Evolutionary conservation across 2,888 invertebrate genomes (phyloP), one percentile per base, ranked within the genome.

Genomic region (Drosophila dives): DNA sequence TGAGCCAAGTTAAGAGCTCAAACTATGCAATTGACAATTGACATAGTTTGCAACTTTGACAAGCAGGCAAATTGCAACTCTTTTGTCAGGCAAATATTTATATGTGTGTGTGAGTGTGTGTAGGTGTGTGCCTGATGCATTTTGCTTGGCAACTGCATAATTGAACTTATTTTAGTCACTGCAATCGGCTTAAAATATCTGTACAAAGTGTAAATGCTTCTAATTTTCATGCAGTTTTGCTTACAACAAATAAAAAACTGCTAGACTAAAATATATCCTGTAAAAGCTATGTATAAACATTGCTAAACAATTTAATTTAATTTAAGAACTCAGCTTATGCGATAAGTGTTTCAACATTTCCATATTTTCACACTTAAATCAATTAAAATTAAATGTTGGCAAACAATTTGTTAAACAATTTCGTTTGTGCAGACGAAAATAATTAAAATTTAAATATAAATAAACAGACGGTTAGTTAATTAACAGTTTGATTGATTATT

Each of bases 401-500:
- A 34, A 53, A 45, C 45, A 26, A 12, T 36, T 36, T 36, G 36
- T 7, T 36, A 17, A 58, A 42, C 36, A 45, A 38, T 48, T 59
- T 53, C 33, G 33, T 8, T 11, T 2, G 20, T 36, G 34, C 68
- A 75, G 73, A 72, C 80, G 26, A 72, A 69, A 70, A 75, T 79
- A 82, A 84, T 84, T 81, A 79, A 76, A 85, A 83, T 70, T 77
- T 68, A 77, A 65, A 85, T 62, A 73, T 69, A 75, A 69, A 79
- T 73, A 77, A 71, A 68, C 67, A 78, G 65, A 48, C 64, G 67
- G 82, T 83, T 78, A 84, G 84, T 85, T 83, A 85, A 85, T 86
- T 86, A 81, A 86, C 79, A 79, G 75, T 77, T 75, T 85, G 86
- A 85, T 86, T 86, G 86, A 85, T 86, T 81, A 81, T 81, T 86